Conservation (phyloP, 2,797 vertebrate species). For the Characodon lateralis region DNA sequence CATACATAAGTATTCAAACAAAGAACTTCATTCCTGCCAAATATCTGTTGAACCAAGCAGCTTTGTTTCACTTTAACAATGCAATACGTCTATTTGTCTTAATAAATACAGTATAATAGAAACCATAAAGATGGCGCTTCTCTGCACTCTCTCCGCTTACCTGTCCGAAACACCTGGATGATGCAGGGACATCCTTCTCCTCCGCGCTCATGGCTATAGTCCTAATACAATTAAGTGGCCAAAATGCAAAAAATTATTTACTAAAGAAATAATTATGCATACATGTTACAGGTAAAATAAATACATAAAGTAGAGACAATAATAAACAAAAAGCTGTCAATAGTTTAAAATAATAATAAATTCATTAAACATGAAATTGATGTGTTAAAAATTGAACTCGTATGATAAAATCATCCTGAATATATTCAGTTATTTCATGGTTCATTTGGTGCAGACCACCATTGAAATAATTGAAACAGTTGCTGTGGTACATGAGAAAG, state of each 20-base stretch:
- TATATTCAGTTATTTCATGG: background rate
- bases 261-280: background rate
- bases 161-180: constrained; percentile 66
- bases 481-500: background rate
- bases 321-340: background rate
- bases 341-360: background rate
- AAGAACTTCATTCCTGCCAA: background rate
- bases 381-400: background rate
- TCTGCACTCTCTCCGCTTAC: constrained; percentile 35
- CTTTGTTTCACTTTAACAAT: background rate
- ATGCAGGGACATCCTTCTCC: constrained; percentile 29
- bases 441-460: background rate
- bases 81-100: background rate
- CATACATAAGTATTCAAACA: background rate
- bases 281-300: background rate
- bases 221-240: background rate
- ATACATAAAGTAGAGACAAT: background rate
- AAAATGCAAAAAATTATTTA: background rate
- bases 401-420: background rate
- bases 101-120: background rate
- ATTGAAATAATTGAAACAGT: background rate
- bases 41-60: background rate
- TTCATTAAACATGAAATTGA: background rate
- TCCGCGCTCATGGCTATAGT: constrained; percentile 48
- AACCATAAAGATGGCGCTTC: background rate